These are phyloP conservation scores for Leucoraja ocellata DNA, from an alignment of 2,797 vertebrate species.

Conservation along the genomic window DNA sequence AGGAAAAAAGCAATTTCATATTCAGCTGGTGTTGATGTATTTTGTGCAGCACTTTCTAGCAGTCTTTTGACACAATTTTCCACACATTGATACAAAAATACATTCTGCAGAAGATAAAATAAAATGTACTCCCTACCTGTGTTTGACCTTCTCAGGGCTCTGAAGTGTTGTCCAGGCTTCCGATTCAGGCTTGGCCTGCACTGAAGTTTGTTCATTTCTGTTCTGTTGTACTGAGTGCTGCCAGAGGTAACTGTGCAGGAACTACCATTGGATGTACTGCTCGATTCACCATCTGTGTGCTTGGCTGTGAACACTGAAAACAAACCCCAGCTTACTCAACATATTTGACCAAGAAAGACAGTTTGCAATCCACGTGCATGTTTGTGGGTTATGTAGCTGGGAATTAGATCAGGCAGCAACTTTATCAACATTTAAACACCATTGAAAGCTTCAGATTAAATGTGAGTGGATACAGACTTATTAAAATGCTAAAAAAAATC, in stretches of 20 bases:
- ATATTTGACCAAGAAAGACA: neutral
- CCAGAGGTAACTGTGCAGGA: constrained; percentile 57
- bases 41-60: neutral
- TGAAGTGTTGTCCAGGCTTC: constrained; percentile 69
- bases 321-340: constrained; percentile 42
- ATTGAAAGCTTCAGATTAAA: neutral
- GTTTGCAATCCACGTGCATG: neutral
- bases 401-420: neutral
- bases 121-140: constrained; percentile 55
- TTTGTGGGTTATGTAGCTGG: neutral
- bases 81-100: neutral
- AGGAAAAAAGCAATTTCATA: neutral
- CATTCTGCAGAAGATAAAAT: neutral
- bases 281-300: constrained; percentile 64
- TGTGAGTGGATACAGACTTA: neutral
- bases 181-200: constrained; percentile 65
- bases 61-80: neutral
- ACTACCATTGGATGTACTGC: constrained; percentile 61
- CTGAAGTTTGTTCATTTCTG: constrained; percentile 50
- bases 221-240: constrained; percentile 46
- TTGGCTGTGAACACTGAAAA: constrained; percentile 65
- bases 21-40: neutral
- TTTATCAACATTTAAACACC: neutral
- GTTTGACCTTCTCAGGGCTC: constrained; percentile 66
- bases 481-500: neutral